A percentile compares a stretch with the other conserved stretches of the same genome.
Evolutionary conservation across 2,888 invertebrate genomes (phyloP).

Genomic region (Mythimna impura): DNA sequence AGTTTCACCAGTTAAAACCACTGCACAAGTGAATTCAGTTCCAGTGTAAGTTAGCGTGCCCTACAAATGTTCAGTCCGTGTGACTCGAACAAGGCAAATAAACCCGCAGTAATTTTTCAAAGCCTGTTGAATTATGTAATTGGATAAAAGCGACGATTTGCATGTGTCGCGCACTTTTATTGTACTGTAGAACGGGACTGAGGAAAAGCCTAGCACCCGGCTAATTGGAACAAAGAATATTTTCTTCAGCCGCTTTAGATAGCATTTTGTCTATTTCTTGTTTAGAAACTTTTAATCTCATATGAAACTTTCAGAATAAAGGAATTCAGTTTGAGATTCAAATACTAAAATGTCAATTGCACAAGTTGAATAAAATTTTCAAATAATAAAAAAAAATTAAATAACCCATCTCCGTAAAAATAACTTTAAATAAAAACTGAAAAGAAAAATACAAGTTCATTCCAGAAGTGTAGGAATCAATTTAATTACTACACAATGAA

Average conservation of each 20-base stretch:
- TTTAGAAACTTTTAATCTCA: no score
- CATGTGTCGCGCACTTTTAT: constrained; percentile 59
- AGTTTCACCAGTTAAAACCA: background rate
- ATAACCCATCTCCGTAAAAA: no score
- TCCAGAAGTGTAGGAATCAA: no score
- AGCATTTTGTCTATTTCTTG: background rate
- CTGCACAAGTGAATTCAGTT: constrained; percentile 20
- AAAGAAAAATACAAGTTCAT: no score
- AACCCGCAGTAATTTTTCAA: constrained; percentile 61
- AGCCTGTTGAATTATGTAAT: constrained; percentile 62
- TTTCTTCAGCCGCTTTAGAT: constrained; percentile 2
- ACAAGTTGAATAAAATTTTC: no score
- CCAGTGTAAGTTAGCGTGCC: constrained; percentile 46
- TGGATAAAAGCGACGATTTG: constrained; percentile 58
- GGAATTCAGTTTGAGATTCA: no score
- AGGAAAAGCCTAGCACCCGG: constrained; percentile 16
- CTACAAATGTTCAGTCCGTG: constrained; percentile 39
- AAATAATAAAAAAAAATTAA: no score
- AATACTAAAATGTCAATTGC: no score
- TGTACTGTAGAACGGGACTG: constrained; percentile 28
- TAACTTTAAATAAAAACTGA: no score
- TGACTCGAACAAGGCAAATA: constrained; percentile 46
- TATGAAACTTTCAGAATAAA: no score
- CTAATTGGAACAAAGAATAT: constrained; percentile 28
- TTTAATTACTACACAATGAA: no score